phyloP scores from a whole-genome alignment of 2,113 vertebrate genomes.

The Catharus minimus region DNA sequence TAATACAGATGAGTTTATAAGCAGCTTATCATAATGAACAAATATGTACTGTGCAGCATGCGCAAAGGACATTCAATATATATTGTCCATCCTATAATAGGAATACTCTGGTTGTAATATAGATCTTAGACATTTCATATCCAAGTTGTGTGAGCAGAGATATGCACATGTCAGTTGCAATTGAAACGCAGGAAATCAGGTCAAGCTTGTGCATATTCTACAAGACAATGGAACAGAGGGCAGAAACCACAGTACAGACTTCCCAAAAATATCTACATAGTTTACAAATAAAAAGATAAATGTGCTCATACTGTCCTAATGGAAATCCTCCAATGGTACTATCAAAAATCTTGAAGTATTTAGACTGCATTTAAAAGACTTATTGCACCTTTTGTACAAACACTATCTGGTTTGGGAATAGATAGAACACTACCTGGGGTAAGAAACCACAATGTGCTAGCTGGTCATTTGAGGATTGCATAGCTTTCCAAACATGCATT shows the following conservation, averaged over 20 bases:
- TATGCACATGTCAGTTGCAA: neutral
- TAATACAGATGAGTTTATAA: neutral
- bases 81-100: neutral
- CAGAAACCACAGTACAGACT: neutral
- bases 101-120: neutral
- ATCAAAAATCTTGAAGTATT: neutral
- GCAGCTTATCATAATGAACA: neutral
- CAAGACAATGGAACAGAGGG: neutral
- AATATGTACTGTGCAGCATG: neutral
- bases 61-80: neutral
- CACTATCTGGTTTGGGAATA: neutral
- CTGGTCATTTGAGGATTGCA: neutral
- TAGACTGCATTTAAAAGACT: neutral
- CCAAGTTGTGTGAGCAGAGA: neutral
- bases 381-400: neutral
- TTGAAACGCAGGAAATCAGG: neutral
- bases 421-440: neutral
- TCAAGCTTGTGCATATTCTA: neutral
- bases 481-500: neutral
- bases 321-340: neutral
- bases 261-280: neutral
- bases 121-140: neutral
- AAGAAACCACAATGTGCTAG: rapidly evolving
- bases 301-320: neutral
- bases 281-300: neutral